Base-by-base conservation (phyloP, 2,888 invertebrate genomes). In the Cyrtodaria siliqua region DNA sequence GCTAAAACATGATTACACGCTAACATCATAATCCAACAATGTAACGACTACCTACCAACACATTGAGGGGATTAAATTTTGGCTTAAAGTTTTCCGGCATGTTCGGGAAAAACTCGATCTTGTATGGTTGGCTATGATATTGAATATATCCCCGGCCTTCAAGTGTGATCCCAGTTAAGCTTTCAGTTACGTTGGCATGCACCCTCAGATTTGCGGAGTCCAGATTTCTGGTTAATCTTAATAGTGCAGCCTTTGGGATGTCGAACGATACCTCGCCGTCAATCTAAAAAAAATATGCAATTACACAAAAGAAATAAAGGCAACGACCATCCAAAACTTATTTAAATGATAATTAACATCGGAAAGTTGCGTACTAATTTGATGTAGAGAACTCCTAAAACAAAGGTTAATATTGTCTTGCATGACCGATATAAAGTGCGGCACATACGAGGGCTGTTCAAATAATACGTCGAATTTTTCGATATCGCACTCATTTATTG, bases 121-220 rank as follows among this genome's bases (percentile, higher is more conserved):
- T 76, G 57, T 96, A 96, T 81, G 95, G 95, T 89, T 96, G 95
- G 63, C 96, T 95, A 92, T 96, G 97, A 4, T 98, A 93, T 61
- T 95, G 95, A 40, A 97, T 94, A 73, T 96, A 94, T 0, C 95
- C 94, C 0, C 96, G 95, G 20, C 95, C 95, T 91, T 97, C 97
- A 91, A 97, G 96, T 86, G 96, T 95, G 57, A 97, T 95, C 18
- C 96, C 95, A 0, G 98, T 98, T 79, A 97, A 94, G 62, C 95
- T 95, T 94, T 99, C 99, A 92, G 97, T 97, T 2, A 98, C 95
- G 1, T 96, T 96, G 0, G 97, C 98, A 90, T 97, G 44, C 1
- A 86, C 63, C 3, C 57, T 9, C 20, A 86, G 61, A 0, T 75
- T 67, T n/a, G 66, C 61, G 33, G 66, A 75, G 4, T 69, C 47